phyloP scores from a whole-genome alignment of 2,888 invertebrate genomes.

The Melangyna quadrimaculata region DNA sequence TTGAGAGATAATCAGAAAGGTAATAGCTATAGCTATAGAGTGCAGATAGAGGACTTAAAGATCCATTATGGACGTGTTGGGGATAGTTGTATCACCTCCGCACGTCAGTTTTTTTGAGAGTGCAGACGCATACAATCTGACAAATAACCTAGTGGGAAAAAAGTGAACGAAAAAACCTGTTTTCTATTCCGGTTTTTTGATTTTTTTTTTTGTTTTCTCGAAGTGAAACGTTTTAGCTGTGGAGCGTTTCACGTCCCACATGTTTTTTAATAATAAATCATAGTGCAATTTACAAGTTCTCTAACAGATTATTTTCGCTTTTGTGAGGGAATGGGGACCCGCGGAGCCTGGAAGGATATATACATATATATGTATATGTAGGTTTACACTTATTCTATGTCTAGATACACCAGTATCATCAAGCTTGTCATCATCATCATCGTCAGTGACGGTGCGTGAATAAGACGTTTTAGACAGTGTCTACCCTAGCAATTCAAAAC shows the following conservation, averaged over 20 bases:
- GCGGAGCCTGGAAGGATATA: background rate
- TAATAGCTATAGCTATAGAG: conserved; percentile 28
- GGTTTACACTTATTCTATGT: too few species aligned
- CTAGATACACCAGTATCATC: background rate
- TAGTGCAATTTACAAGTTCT: conserved; percentile 70
- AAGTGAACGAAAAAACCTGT: background rate
- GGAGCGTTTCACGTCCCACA: conserved; percentile 28
- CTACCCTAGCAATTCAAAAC: too few species aligned
- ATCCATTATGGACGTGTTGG: conserved; percentile 29
- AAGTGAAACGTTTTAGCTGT: conserved; percentile 5
- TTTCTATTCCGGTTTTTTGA: background rate
- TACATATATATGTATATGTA: too few species aligned
- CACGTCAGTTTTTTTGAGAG: conserved; percentile 23
- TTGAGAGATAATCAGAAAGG: conserved; percentile 51
- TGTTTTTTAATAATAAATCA: conserved; percentile 69
- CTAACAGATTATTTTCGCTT: conserved; percentile 65
- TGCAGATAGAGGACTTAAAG: background rate
- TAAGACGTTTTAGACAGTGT: too few species aligned
- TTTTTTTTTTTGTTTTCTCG: background rate
- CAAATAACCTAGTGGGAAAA: conserved; percentile 47
- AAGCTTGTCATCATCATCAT: conserved; percentile 20
- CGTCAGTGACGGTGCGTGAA: too few species aligned
- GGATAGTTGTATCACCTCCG: conserved; percentile 38
- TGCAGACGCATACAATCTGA: conserved; percentile 61
- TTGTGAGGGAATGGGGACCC: conserved; percentile 6